These are phyloP conservation scores for Drosophila testacea DNA, from an alignment of 2,888 invertebrate genomes.

Conservation along the genomic window DNA sequence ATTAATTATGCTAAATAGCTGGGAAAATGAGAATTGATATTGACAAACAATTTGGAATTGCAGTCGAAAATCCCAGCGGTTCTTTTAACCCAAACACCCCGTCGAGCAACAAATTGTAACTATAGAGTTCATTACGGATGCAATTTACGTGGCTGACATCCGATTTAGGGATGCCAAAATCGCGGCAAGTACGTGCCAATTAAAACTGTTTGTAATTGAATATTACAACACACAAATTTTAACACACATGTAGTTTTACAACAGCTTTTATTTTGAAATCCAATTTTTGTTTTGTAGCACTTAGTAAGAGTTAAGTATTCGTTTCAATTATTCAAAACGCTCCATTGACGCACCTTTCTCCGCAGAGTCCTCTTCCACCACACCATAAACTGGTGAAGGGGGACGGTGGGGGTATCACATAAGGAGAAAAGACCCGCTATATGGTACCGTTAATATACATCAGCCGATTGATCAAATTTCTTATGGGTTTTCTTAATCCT, in stretches of 20 bases:
- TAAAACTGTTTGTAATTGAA: background rate
- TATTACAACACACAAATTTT: background rate
- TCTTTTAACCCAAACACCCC: background rate
- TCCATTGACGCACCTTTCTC: background rate
- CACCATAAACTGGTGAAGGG: background rate
- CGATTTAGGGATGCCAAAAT: background rate
- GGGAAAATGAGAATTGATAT: background rate
- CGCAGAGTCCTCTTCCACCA: conserved; percentile 5
- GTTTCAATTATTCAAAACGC: background rate
- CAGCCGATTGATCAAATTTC: background rate
- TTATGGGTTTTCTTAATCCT: background rate
- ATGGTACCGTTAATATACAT: background rate
- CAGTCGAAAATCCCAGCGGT: conserved; percentile 4
- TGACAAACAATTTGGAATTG: conserved; percentile 2
- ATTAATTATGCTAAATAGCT: conserved; percentile 24
- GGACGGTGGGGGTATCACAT: background rate
- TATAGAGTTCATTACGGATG: conserved; percentile 4
- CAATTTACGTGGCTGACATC: background rate
- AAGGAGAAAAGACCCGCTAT: background rate
- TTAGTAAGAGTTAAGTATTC: too few relatives aligned
- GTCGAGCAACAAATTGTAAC: background rate
- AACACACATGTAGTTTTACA: background rate
- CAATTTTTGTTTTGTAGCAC: background rate
- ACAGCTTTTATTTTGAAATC: background rate
- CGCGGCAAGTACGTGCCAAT: background rate